A percentile compares a stretch with the other conserved stretches of the same genome.
These are phyloP conservation scores for Exephanes ischioxanthus DNA, from an alignment of 2,888 invertebrate genomes.

Conservation along the genomic window DNA sequence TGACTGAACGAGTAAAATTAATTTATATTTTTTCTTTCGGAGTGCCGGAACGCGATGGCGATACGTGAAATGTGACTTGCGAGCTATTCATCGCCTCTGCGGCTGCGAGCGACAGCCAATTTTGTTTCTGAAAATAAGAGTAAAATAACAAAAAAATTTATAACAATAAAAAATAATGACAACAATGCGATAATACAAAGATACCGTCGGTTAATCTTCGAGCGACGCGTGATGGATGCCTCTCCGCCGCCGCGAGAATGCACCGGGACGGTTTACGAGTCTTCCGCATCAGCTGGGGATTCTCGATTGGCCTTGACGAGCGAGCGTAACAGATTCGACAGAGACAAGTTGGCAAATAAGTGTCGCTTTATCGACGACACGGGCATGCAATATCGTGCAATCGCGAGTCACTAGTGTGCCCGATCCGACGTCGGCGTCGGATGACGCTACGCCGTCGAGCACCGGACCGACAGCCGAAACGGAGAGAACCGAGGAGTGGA, in stretches of 20 bases:
- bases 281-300: slow-evolving; percentile 52
- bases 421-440: slow-evolving; percentile 39
- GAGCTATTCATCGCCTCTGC: not conserved
- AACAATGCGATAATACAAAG: not conserved
- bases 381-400: not conserved
- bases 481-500: not conserved
- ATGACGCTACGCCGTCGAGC: slow-evolving; percentile 6
- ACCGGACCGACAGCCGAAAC: slow-evolving; percentile 28
- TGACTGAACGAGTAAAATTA: not conserved
- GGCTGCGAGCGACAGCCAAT: not conserved
- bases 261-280: slow-evolving; percentile 28
- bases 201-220: slow-evolving; percentile 12
- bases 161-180: not conserved
- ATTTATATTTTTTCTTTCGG: not conserved
- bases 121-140: not conserved
- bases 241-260: slow-evolving; percentile 42
- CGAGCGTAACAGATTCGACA: slow-evolving; percentile 12
- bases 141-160: not conserved
- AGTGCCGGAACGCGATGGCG: not conserved
- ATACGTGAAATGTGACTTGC: not conserved
- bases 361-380: slow-evolving; percentile 24
- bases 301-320: slow-evolving; percentile 54
- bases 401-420: not conserved
- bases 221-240: slow-evolving; percentile 36
- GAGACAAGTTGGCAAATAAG: slow-evolving; percentile 32